These are phyloP conservation scores for Coboldia fuscipes DNA, from an alignment of 1,140 invertebrate genomes.

Conservation along the genomic window DNA sequence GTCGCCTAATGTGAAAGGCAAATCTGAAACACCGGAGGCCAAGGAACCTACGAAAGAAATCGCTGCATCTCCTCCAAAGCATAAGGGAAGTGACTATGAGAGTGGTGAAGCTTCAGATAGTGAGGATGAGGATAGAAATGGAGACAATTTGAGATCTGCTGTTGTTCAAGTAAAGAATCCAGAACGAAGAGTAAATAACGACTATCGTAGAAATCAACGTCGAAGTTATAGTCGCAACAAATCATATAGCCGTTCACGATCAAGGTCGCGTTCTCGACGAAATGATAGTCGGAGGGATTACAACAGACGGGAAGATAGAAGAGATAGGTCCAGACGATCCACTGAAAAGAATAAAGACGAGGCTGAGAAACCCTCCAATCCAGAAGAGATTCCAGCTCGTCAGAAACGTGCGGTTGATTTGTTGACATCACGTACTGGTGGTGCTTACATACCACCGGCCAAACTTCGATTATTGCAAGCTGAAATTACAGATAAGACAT, in stretches of 20 bases:
- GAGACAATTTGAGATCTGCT: too few species aligned
- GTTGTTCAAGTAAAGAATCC: neutral
- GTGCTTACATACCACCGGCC: conserved; percentile 96
- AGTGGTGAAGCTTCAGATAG: neutral
- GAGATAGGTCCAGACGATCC: neutral
- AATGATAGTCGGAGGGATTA: neutral
- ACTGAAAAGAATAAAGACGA: neutral
- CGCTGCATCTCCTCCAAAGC: neutral
- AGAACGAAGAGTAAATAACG: neutral
- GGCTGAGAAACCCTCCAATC: conserved; percentile 1
- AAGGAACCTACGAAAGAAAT: neutral
- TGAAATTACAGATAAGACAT: conserved; percentile 80
- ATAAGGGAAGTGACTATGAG: neutral
- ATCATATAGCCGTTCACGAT: neutral
- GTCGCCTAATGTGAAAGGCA: neutral
- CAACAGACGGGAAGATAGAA: neutral
- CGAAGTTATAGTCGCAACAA: neutral
- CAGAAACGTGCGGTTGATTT: conserved; percentile 32
- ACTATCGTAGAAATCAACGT: neutral
- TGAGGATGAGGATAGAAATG: neutral
- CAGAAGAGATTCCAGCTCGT: conserved; percentile 11
- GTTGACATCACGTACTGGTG: conserved; percentile 72
- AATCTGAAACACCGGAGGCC: neutral
- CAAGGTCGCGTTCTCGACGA: neutral
- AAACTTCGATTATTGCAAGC: conserved; percentile 86